A percentile compares a stretch with the other conserved stretches of the same genome.
Evolutionary conservation across 30 jellyfish, hydroid and myxozoan species (phyloP).

Genomic region (Nemopilema nomurai): DNA sequence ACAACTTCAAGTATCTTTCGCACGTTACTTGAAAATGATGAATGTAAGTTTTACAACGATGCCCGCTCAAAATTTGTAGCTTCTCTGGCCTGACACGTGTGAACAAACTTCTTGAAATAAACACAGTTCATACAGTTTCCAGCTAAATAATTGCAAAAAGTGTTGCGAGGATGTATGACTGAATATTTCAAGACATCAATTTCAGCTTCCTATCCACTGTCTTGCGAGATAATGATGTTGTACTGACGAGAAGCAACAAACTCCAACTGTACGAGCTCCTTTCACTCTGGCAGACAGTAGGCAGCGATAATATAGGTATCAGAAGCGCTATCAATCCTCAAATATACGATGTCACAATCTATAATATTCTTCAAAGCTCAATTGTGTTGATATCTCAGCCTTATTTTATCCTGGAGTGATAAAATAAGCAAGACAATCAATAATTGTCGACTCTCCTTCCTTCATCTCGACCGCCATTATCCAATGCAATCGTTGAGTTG

Average conservation of each 20-base stretch:
- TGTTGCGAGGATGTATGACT: not conserved
- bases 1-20: not conserved
- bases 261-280: not conserved
- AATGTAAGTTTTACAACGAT: not conserved
- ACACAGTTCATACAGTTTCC: not conserved
- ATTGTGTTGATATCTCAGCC: not conserved
- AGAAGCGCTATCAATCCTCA: not conserved
- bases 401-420: slow-evolving; percentile 26
- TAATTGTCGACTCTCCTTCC: slow-evolving; percentile 47
- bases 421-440: slow-evolving; percentile 28
- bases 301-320: not conserved
- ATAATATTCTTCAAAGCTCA: not conserved
- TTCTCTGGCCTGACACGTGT: slow-evolving; percentile 43
- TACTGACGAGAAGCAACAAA: not conserved
- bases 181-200: not conserved
- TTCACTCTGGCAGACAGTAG: not conserved
- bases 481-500: slow-evolving; percentile 65
- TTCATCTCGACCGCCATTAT: slow-evolving; percentile 72
- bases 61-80: not conserved
- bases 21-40: not conserved
- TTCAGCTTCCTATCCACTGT: not conserved
- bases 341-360: not conserved
- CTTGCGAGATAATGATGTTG: not conserved
- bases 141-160: not conserved
- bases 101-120: not conserved